These are phyloP conservation scores for Scaptomyza parva DNA, from an alignment of 2,888 invertebrate genomes.

Conservation along the genomic window DNA sequence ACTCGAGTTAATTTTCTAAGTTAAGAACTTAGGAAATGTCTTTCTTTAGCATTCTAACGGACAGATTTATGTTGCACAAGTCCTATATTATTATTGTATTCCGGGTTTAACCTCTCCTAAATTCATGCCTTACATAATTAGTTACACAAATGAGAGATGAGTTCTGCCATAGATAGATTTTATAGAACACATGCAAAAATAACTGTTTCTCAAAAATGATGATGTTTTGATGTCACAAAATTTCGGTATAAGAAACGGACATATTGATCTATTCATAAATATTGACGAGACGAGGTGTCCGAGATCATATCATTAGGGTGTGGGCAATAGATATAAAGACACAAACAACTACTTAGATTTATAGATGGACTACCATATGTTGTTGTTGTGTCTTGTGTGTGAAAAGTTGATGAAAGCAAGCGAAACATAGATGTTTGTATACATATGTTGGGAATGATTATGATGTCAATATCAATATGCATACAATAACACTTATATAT, in stretches of 20 bases:
- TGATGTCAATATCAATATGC: slow-evolving; percentile 33
- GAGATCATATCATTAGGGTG: neutral
- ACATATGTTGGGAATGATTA: neutral
- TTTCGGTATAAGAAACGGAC: neutral
- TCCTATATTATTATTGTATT: neutral
- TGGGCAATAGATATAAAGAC: neutral
- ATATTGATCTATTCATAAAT: neutral
- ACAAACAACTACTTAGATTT: neutral
- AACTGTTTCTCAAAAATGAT: neutral
- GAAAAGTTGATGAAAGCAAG: slow-evolving; percentile 10
- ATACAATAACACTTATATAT: slow-evolving; percentile 41
- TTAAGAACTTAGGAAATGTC: neutral
- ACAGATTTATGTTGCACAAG: slow-evolving; percentile 1
- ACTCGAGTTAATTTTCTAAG: neutral
- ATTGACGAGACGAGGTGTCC: neutral
- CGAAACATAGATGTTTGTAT: slow-evolving; percentile 9
- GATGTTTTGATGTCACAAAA: neutral
- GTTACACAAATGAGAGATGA: neutral
- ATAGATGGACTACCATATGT: neutral
- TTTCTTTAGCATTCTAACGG: neutral
- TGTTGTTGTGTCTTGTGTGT: slow-evolving; percentile 1
- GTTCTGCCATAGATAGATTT: neutral
- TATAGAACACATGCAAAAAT: slow-evolving; percentile 5
- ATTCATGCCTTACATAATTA: neutral
- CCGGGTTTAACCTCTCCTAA: neutral